Base-by-base conservation (phyloP, 2,797 vertebrate genomes). In the Malurus splendens region DNA sequence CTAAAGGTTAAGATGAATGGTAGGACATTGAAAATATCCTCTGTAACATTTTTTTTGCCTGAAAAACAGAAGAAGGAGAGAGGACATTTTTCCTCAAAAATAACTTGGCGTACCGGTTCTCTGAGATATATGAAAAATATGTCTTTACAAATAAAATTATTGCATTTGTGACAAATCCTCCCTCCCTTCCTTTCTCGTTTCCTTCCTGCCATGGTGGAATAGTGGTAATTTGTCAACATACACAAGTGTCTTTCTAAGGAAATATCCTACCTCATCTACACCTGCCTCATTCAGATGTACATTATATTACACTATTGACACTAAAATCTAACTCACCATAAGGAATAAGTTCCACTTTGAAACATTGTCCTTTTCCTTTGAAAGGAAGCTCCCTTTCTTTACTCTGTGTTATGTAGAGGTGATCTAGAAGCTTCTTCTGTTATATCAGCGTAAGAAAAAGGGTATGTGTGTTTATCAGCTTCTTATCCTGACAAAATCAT, bases 1-100 rank as follows among this genome's bases (percentile, higher is more conserved):
- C 41, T 59, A 54, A 59, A 89, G 44, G 22, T 68, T 59, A 73
- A 87, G 74, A 90, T 68, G 74, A 57, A 67, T 24, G 80, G 57
- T 33, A 60, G n/a, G 18, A n/a, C 50, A 60, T 12, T 74, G 78
- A 82, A 72, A 86, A 47, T 61, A 51, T 68, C 33, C 15, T 41
- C 8, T 50, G 16, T 17, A 12, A 30, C 5, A 60, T 45, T 48
- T 82, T 82, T 42, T 71, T 42, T 81, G 52, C 20, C 47, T 65
- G 38, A 52, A 70, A 89, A 85, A 48, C 6, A 67, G 56, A 51
- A 55, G 51, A 8, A 61, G 8, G 5, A 33, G 23, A 74, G 77
- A 73, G 56, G 77, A 38, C 1, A 0, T 1, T 36, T 65, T 56
- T 74, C 11, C 18, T 61, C 23, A 71, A 62, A 78, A 59, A 6